Base-by-base conservation (phyloP, 2,888 invertebrate genomes). In the Pomacea canaliculata region DNA sequence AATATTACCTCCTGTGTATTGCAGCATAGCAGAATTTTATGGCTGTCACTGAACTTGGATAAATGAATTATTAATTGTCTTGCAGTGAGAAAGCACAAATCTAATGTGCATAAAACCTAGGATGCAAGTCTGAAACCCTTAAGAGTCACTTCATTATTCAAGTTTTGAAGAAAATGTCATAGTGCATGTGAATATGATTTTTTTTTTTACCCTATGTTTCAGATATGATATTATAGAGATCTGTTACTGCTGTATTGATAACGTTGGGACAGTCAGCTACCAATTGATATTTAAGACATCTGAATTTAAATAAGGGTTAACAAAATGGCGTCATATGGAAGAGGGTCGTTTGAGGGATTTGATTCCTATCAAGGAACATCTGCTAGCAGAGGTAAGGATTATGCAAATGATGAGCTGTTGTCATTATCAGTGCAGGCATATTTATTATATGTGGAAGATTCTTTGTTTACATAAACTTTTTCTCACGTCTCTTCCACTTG, bases 321-420 rank as follows among this genome's bases (percentile, higher is more conserved):
- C 27, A 80, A 51, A 71, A 86, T 86, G 85, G 83, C 85, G 63
- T 83, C 84, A 18, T 87, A 86, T 77, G 87, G 87, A 19, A 83
- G 83, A 81, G 85, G 85, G 59, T 83, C 82, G 46, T 85, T 84
- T 82, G 86, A 86, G 73, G 84, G 84, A 46, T 82, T 83, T 78
- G 82, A 83, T 27, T 83, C 81, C n/a, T 82, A 83, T 66, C 82
- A 83, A 60, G 78, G 78, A 51, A 76, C 71, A 51, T 70, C 76
- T n/a, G 70, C 76, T 51, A 56, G 63, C 23, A 78, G 73, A 66
- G 75, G 81, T 66, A 51, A 73, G 56, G 23, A 23, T 23, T 4
- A 13, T 74, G 2, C 51, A 56, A 16, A 56, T 37, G 37, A 37
- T 37, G 37, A 37, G 37, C 4, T 37, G 37, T 37, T 37, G 37